These are phyloP conservation scores for Forbesichthys agassizii DNA, from an alignment of 2,113 vertebrate species.

Conservation along the genomic window DNA sequence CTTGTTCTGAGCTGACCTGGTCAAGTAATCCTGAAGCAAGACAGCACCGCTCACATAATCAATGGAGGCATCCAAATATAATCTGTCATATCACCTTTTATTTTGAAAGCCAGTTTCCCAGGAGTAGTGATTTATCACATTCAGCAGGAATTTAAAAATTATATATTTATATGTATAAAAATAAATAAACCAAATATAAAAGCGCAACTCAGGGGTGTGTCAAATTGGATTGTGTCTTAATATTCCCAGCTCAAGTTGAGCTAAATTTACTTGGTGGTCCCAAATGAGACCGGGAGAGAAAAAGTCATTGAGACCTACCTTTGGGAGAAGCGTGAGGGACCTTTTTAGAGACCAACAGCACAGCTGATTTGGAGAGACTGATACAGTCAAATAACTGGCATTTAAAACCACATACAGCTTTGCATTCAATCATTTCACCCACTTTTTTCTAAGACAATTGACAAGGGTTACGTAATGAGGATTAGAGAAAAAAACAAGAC, in stretches of 20 bases:
- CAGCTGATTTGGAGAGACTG: slow-evolving; percentile 46
- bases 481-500: too few species aligned
- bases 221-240: slow-evolving; percentile 16
- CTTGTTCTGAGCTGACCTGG: slow-evolving; percentile 26
- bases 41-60: slow-evolving; percentile 71
- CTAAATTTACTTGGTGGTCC: slow-evolving; percentile 12
- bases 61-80: slow-evolving; percentile 67
- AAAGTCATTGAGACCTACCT: slow-evolving; percentile 75
- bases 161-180: neutral
- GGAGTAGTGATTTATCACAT: slow-evolving; percentile 49
- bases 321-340: slow-evolving; percentile 46
- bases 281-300: slow-evolving; percentile 16
- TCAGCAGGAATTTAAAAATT: slow-evolving; percentile 50
- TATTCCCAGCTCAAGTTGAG: slow-evolving; percentile 38
- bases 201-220: slow-evolving; percentile 18
- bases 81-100: slow-evolving; percentile 73
- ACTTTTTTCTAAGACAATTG: neutral
- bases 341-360: slow-evolving; percentile 35
- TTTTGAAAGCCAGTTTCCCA: slow-evolving; percentile 70
- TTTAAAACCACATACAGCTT: slow-evolving; percentile 10
- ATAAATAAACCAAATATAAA: slow-evolving; percentile 23
- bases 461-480: too few species aligned
- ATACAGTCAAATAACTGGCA: slow-evolving; percentile 16
- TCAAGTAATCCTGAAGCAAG: slow-evolving; percentile 57
- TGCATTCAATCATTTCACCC: neutral